Evolutionary conservation across 92 coral and sea anemone species (phyloP), one percentile per base, ranked within the genome.

Genomic region (Phenganax subtilis): DNA sequence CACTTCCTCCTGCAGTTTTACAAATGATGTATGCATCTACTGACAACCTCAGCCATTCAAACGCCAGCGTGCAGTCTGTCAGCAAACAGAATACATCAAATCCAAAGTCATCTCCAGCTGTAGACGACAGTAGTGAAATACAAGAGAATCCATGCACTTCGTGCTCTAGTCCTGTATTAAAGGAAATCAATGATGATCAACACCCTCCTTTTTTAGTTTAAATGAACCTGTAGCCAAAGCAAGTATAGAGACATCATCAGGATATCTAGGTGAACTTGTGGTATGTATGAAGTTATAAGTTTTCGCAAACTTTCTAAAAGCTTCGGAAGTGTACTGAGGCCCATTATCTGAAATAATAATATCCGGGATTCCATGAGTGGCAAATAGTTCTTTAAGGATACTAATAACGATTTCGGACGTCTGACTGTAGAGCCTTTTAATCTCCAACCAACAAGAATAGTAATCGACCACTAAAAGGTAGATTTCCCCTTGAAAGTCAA

Each of bases 401-500:
- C 47, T 37, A 37, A 37, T 37, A 37, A 37, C 47, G 47, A 1
- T 37, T 37, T 37, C 47, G 47, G 47, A 37, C 47, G 47, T 37
- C 47, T 37, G 47, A 4, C 47, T 37, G 2, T 37, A 37, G 2
- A 37, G 47, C 47, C 47, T 37, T 37, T 37, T 37, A 37, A 37
- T 37, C 47, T 37, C 47, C 47, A 37, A 20, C 25, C 25, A 20
- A 20, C 25, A 20, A 20, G 25, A 88, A 72, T 56, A 68, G 30
- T 30, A 81, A 16, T 17, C 69, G 84, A 58, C 54, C 52, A 25
- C 67, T 53, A 25, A 27, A 30, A 37, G 47, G 5, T 37, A 37
- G 47, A 37, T 60, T 67, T 76, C 76, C 55, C 88, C 86, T 14
- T 81, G 51, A 12, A 66, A 58, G 27, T 80, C 88, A 51, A 28